phyloP scores from a whole-genome alignment of 2,797 vertebrate genomes.

The Schizopygopsis pylzovi region DNA sequence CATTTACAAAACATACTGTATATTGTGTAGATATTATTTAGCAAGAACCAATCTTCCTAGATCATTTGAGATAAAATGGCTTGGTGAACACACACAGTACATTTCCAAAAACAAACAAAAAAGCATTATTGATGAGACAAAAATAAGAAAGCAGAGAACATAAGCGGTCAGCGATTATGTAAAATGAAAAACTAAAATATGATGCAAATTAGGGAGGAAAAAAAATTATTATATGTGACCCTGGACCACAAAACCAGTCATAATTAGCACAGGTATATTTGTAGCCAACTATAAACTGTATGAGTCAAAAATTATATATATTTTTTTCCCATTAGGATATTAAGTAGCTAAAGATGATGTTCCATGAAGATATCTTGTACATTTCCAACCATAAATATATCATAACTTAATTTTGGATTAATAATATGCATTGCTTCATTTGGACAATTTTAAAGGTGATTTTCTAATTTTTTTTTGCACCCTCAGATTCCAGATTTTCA shows the following conservation, averaged over 20 bases:
- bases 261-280: neutral
- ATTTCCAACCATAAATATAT: neutral
- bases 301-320: neutral
- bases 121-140: neutral
- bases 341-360: neutral
- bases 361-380: neutral
- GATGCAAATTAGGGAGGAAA: too few species aligned
- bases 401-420: neutral
- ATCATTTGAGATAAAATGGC: neutral
- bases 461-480: neutral
- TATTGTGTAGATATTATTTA: neutral
- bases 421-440: neutral
- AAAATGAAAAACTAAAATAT: neutral
- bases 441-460: neutral
- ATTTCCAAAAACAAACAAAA: neutral
- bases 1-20: neutral
- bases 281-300: too few species aligned
- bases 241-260: neutral
- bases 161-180: neutral
- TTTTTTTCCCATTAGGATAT: neutral
- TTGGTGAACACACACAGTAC: neutral
- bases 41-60: neutral
- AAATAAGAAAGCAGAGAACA: neutral
- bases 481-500: neutral
- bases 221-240: neutral